Conservation (phyloP, 2,113 vertebrate species). For the Lethenteron camtschaticum region DNA sequence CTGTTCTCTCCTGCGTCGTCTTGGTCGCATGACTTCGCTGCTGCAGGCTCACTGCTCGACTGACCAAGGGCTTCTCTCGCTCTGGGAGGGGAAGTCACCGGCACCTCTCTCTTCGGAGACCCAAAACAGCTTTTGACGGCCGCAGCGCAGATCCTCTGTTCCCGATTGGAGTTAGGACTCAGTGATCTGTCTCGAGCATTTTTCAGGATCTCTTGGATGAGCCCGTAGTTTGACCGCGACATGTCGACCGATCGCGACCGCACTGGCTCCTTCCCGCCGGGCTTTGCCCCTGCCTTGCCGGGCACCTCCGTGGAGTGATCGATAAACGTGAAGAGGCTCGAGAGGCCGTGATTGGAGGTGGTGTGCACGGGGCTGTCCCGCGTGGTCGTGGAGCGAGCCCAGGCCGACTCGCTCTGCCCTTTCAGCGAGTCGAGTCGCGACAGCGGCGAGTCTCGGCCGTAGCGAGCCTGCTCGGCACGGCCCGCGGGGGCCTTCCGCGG, state of each 20-base stretch:
- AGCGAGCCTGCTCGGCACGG: not conserved
- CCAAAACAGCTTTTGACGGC: too few species aligned
- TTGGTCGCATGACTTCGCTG: too few species aligned
- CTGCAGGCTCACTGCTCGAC: too few species aligned
- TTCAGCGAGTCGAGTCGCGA: slow-evolving; percentile 36
- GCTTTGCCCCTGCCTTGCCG: slow-evolving; percentile 35
- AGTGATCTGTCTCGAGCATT: slow-evolving; percentile 51
- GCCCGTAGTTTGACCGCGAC: slow-evolving; percentile 18
- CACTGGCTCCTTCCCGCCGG: slow-evolving; percentile 39
- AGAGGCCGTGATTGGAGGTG: slow-evolving; percentile 85
- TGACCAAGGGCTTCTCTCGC: too few species aligned
- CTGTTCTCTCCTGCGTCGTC: too few species aligned
- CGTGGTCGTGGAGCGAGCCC: slow-evolving; percentile 88
- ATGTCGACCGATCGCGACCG: slow-evolving; percentile 24
- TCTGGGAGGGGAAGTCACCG: too few species aligned
- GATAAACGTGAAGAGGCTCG: slow-evolving; percentile 95
- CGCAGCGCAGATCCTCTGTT: too few species aligned
- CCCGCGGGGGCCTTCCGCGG: slow-evolving; percentile 41
- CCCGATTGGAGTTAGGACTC: slow-evolving; percentile 26
- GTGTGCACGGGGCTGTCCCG: slow-evolving; percentile 89
- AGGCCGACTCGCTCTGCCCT: slow-evolving; percentile 74
- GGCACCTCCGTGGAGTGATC: slow-evolving; percentile 59
- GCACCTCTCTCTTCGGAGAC: too few species aligned
- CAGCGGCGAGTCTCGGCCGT: slow-evolving; percentile 29
- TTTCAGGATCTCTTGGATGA: slow-evolving; percentile 30